Percentiles rank a stretch among this genome's conserved stretches.
Conservation (phyloP, 2,888 invertebrate species). For the Orthosia gracilis region DNA sequence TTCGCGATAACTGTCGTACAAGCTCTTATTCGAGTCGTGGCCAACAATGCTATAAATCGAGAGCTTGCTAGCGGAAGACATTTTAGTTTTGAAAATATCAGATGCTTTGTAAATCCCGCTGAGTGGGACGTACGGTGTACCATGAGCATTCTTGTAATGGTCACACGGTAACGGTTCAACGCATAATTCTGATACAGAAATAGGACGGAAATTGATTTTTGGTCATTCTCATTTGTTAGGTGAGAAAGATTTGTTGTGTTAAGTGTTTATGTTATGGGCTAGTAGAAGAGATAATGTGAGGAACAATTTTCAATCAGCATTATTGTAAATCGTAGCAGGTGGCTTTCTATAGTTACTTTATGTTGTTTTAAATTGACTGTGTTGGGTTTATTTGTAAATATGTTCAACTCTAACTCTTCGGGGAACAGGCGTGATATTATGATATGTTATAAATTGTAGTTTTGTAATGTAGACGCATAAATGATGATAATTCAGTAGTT, state of each 20-base stretch:
- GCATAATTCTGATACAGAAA: constrained; percentile 51
- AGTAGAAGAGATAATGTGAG: constrained; percentile 15
- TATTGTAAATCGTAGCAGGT: no score
- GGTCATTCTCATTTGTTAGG: constrained; percentile 38
- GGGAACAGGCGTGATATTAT: no score
- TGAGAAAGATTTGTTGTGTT: constrained; percentile 27
- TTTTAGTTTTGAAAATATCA: constrained; percentile 86
- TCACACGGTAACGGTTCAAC: constrained; percentile 49
- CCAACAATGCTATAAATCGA: constrained; percentile 85
- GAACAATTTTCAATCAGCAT: constrained; percentile 32
- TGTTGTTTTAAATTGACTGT: no score
- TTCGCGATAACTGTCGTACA: constrained; percentile 87
- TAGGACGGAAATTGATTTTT: constrained; percentile 53
- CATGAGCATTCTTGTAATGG: constrained; percentile 56
- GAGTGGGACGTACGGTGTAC: constrained; percentile 67
- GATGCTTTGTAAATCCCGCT: constrained; percentile 81
- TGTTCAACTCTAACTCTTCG: no score
- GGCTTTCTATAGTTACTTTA: no score
- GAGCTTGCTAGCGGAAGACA: constrained; percentile 80
- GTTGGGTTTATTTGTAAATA: no score
- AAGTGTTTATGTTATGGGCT: constrained; percentile 33
- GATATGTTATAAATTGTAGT: no score
- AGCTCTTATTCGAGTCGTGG: constrained; percentile 81
- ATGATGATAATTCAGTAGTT: no score
- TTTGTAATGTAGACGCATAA: no score